Base-by-base conservation (phyloP, 2,113 vertebrate species). In the Sterrhoptilus dennistouni region DNA sequence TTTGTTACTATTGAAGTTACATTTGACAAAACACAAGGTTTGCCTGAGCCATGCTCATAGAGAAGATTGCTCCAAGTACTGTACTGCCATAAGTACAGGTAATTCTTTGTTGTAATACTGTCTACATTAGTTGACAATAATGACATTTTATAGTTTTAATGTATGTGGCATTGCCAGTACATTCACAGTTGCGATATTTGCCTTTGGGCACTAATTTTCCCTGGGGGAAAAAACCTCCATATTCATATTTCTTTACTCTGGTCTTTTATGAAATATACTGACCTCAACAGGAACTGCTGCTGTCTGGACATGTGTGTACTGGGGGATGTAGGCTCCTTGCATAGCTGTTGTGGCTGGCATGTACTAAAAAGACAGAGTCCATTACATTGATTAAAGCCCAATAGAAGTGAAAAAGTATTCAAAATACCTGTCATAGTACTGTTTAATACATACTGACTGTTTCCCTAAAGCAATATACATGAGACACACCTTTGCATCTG, bases 261-360 rank as follows among this genome's bases (percentile, higher is more conserved):
- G 24, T 64, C 13, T 52, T 57, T 33, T 61, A 71, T 6, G 64
- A 69, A 69, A 61, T 66, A 69, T 93, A 99, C 98, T 86, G 81
- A 98, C 99, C 99, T 99, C 99, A 72, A 99, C 98, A 66, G 98
- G 98, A 97, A 99, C 98, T 1, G 98, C 93, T 49, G 99, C 95
- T 47, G 99, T 98, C 97, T 99, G 99, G 97, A 99, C 98, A 76
- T 99, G 99, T 95, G 99, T 96, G 45, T 99, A 99, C 93, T 99
- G 99, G 69, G 99, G 98, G 96, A 99, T 98, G 85, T 99, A 99
- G 70, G 98, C 98, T 97, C 99, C 99, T 98, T 99, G 99, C 98
- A 99, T 98, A 97, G 99, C 98, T 97, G 99, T 98, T 72, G 98
- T 99, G 59, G 99, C 97, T 82, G 99, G 98, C 99, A 99, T 99